Conservation (phyloP, 2,888 invertebrate species). For the Arctia plantaginis region DNA sequence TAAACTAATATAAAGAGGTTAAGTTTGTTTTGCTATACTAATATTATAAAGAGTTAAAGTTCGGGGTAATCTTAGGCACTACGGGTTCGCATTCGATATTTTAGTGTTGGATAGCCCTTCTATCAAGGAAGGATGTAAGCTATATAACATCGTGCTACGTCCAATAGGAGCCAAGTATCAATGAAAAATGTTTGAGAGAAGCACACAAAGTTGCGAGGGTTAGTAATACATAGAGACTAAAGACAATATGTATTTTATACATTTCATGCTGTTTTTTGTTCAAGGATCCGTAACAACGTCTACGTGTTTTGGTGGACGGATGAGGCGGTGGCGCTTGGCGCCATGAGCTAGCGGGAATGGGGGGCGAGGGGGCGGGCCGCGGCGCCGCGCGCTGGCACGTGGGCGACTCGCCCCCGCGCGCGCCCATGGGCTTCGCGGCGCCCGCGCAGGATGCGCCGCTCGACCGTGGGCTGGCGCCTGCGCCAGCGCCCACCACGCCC, state of each 20-base stretch:
- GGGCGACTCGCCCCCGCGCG: slow-evolving; percentile 87
- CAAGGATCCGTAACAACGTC: slow-evolving; percentile 52
- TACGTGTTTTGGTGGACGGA: slow-evolving; percentile 65
- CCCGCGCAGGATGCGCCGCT: slow-evolving; percentile 87
- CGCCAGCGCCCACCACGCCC: slow-evolving; percentile 78
- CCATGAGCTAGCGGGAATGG: slow-evolving; percentile 86
- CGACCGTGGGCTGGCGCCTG: slow-evolving; percentile 80
- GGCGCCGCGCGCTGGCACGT: slow-evolving; percentile 88
- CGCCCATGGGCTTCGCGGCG: slow-evolving; percentile 86
- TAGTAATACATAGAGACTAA: not conserved
- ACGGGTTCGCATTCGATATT: no score
- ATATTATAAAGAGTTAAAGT: no score
- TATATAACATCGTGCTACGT: no score
- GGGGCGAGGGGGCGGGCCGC: slow-evolving; percentile 88
- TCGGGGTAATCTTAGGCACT: no score
- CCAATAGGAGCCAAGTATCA: no score
- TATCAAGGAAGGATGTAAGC: no score
- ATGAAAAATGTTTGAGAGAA: no score
- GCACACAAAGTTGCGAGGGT: no score
- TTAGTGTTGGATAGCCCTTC: no score
- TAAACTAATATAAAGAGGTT: no score
- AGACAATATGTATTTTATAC: not conserved
- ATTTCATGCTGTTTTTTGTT: slow-evolving; percentile 20
- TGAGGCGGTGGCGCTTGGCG: slow-evolving; percentile 75
- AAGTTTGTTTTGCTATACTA: no score